Conservation (phyloP, 2,113 vertebrate species). For the Dromiciops gliroides region DNA sequence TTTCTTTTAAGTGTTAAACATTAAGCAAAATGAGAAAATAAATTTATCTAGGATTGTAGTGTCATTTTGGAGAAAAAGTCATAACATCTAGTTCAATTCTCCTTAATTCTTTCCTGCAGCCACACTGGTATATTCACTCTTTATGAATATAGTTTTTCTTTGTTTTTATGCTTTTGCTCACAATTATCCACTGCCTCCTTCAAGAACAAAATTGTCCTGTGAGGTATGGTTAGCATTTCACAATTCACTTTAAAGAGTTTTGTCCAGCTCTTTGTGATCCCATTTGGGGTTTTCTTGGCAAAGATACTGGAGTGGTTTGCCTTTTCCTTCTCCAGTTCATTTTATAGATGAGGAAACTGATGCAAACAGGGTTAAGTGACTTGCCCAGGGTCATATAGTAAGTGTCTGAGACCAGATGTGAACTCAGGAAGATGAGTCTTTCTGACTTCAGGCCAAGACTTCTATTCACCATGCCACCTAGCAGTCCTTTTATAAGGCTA, state of each 20-base stretch:
- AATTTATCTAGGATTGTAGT: neutral
- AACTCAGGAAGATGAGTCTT: neutral
- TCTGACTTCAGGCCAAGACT: neutral
- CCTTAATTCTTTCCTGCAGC: neutral
- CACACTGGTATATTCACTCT: neutral
- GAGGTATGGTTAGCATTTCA: neutral
- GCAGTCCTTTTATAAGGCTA: neutral
- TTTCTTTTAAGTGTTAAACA: neutral
- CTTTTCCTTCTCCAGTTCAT: neutral
- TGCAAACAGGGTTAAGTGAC: neutral
- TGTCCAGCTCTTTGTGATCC: neutral
- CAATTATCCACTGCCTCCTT: neutral
- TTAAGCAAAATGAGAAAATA: neutral
- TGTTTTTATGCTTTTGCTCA: neutral
- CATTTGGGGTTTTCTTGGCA: neutral
- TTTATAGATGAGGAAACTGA: neutral
- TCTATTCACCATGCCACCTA: neutral
- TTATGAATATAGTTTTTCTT: neutral
- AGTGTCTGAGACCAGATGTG: neutral
- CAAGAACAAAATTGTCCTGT: neutral
- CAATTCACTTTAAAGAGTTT: neutral
- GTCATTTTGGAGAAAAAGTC: neutral
- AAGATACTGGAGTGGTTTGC: neutral
- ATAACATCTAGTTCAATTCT: neutral
- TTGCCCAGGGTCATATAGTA: neutral